A percentile compares a stretch with the other conserved stretches of the same genome.
Evolutionary conservation across 2,797 vertebrate species (phyloP).

Genomic region (Sebastiscus albofasciatus): DNA sequence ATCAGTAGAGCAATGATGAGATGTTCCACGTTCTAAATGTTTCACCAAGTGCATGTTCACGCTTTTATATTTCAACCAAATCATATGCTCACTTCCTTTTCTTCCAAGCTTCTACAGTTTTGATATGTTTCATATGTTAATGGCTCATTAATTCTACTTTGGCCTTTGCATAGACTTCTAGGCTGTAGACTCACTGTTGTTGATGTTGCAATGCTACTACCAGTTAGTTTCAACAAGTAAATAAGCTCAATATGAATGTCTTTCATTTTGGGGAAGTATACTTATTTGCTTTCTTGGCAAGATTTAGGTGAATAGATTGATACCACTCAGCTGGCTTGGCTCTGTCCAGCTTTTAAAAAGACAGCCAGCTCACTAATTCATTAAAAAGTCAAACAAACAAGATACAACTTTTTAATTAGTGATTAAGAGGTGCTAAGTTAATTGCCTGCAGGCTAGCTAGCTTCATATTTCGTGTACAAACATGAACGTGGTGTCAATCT

Average conservation of each 20-base stretch:
- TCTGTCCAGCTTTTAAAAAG: background rate
- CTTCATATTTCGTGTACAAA: background rate
- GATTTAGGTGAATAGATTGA: background rate
- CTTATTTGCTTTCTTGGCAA: background rate
- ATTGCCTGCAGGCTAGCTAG: background rate
- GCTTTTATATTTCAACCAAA: constrained; percentile 6
- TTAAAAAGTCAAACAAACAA: background rate
- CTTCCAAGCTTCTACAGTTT: background rate
- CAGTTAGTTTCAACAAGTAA: background rate
- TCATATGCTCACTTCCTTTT: constrained; percentile 11
- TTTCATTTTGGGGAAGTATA: too few species aligned
- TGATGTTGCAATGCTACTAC: background rate
- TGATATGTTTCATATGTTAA: background rate
- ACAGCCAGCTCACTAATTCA: background rate
- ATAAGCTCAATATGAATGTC: background rate
- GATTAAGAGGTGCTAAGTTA: background rate
- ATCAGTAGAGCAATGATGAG: background rate
- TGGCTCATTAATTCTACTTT: constrained; percentile 15
- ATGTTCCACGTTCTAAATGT: background rate
- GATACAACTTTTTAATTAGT: background rate
- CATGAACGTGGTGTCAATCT: background rate
- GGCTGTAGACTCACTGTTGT: constrained; percentile 8
- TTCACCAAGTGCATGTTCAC: background rate
- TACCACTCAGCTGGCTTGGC: background rate
- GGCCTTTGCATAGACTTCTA: background rate